Evolutionary conservation across 2,888 invertebrate genomes (phyloP).

Genomic region (Lepidocyrtinus sp.): DNA sequence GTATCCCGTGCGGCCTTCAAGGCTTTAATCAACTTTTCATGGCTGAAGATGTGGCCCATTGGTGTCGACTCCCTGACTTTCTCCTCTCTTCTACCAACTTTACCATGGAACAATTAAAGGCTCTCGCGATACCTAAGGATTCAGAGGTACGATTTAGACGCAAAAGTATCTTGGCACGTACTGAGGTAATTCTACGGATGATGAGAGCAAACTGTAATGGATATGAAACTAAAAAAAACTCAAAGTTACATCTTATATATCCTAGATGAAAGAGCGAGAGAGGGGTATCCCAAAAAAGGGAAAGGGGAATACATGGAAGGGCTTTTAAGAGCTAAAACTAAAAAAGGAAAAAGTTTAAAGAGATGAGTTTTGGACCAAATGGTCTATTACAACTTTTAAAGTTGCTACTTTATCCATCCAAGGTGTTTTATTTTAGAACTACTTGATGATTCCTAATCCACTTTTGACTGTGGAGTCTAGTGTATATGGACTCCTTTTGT

Average conservation of each 20-base stretch:
- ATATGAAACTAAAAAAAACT: neutral
- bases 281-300: neutral
- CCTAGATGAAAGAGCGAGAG: neutral
- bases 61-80: constrained; percentile 73
- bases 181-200: neutral
- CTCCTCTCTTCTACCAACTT: constrained; percentile 67
- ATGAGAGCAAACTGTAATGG: neutral
- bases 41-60: constrained; percentile 89
- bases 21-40: constrained; percentile 95
- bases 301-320: neutral
- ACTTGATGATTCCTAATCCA: constrained; percentile 42
- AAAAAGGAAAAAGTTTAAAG: neutral
- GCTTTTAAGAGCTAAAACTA: neutral
- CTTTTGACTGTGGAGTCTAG: constrained; percentile 49
- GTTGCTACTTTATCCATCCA: too few relatives aligned
- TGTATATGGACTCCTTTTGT: too few relatives aligned
- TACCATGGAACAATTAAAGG: constrained; percentile 68
- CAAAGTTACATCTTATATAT: neutral
- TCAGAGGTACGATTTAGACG: constrained; percentile 23
- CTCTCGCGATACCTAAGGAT: constrained; percentile 59
- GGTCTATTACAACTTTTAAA: neutral
- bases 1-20: constrained; percentile 91
- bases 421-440: constrained; percentile 26
- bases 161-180: neutral
- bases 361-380: neutral